Evolutionary conservation across 1,140 invertebrate genomes (phyloP), one percentile per base, ranked within the genome.

Genomic region (Scaptomyza hsui): DNA sequence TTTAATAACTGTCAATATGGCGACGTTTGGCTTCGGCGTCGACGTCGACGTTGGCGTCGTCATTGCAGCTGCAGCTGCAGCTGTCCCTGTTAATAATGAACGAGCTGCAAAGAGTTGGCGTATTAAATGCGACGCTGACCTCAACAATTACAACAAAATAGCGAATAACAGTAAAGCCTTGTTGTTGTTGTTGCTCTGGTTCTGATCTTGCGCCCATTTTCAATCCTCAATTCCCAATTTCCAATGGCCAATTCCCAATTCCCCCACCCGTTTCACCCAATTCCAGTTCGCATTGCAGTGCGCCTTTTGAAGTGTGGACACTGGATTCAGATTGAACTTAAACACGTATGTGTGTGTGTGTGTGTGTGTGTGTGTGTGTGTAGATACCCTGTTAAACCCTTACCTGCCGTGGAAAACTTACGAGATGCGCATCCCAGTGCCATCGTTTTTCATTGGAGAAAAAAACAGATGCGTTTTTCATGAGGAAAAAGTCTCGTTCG

Each of bases 1-100:
- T 63, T 82, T 60, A 83, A 82, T 83, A 83, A 78, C 57, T 83
- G 78, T 83, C 79, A 78, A 78, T 78, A 73, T 72, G 69, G 44
- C 60, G 65, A 53, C 53, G 41, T 64, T 60, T 5, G 63, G 37
- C 44, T 29, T 3, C 56, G 52, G 24, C 56, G 19, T 18, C 19
- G 21, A 4, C 9, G 44, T n/a, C 19, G 21, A 4, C 12, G 45
- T 13, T n/a, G 21, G 3, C 12, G 21, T 51, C 32, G 51, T 9
- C 32, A 3, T 15, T 45, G 37, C 10, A 3, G 24, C 49, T 15
- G 39, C 9, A 21, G 18, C 37, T 63, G 53, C 49, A 32, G 71
- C 57, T 57, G 63, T 70, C 39, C 57, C 42, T 75, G 75, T 82
- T 83, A 83, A 82, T 82, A 82, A 83, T 82, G 70, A 78, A 82